phyloP scores from a whole-genome alignment of 2,888 invertebrate genomes.

The Sialis fuliginosa region DNA sequence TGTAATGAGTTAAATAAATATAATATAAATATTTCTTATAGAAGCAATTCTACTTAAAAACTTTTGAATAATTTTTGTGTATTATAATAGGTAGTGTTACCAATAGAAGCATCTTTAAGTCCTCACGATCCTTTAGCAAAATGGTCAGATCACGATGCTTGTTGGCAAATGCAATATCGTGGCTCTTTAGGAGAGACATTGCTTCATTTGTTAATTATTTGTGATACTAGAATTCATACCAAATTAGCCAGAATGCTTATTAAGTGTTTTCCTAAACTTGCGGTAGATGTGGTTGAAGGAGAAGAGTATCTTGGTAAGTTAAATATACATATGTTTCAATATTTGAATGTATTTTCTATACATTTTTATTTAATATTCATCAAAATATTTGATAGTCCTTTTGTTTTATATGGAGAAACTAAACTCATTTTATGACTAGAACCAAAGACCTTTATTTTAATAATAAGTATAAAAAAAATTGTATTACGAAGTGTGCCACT shows the following conservation, averaged over 20 bases:
- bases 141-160: constrained; percentile 82
- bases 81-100: constrained; percentile 44
- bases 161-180: constrained; percentile 95
- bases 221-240: constrained; percentile 69
- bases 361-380: not conserved
- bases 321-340: constrained; percentile 2
- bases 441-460: too few species aligned
- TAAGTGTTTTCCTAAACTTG: constrained; percentile 78
- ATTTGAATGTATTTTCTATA: not conserved
- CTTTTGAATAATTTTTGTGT: not conserved
- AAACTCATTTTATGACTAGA: too few species aligned
- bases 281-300: constrained; percentile 89
- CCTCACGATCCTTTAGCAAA: constrained; percentile 74
- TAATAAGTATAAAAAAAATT: too few species aligned
- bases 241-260: constrained; percentile 76
- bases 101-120: constrained; percentile 71
- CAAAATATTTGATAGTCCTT: too few species aligned
- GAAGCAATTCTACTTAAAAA: not conserved
- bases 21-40: not conserved
- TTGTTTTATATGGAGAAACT: too few species aligned
- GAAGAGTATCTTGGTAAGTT: constrained; percentile 80
- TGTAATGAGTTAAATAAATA: not conserved
- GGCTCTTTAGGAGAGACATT: constrained; percentile 91
- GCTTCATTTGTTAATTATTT: constrained; percentile 86
- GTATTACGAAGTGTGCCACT: not conserved